Conservation (phyloP, 2,888 invertebrate genomes). For the Zaprionus bogoriensis region DNA sequence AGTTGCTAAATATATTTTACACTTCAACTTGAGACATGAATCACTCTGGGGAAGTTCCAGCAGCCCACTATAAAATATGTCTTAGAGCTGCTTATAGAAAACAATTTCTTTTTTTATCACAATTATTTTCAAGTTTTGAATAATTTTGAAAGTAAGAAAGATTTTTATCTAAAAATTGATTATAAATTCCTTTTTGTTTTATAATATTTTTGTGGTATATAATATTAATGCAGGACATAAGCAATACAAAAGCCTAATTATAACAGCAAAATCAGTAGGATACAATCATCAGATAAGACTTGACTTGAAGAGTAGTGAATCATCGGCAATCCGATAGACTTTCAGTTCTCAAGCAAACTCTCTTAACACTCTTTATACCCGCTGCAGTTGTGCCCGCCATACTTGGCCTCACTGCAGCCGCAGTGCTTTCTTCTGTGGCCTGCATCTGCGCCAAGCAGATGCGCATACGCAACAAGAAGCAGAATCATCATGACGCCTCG, state of each 20-base stretch:
- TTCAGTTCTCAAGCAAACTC: not conserved
- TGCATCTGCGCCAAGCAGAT: constrained; percentile 82
- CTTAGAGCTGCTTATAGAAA: no score
- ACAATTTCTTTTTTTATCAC: no score
- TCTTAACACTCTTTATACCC: constrained; percentile 1
- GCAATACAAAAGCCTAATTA: no score
- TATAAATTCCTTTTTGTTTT: no score
- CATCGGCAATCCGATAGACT: not conserved
- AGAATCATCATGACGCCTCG: constrained; percentile 80
- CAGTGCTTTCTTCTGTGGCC: constrained; percentile 81
- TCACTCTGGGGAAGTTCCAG: not conserved
- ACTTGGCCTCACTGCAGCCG: constrained; percentile 82
- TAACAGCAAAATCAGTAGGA: no score
- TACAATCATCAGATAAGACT: no score
- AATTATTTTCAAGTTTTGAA: no score
- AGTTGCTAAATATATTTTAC: not conserved
- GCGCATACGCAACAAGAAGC: constrained; percentile 81
- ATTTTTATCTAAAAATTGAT: no score
- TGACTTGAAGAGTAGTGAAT: not conserved
- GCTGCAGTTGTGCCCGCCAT: constrained; percentile 81
- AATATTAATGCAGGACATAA: no score
- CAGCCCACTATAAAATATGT: no score
- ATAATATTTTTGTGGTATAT: no score
- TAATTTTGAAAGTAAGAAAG: no score
- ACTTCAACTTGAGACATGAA: not conserved